phyloP scores from a whole-genome alignment of 1,140 invertebrate species.

The Coboldia fuscipes region DNA sequence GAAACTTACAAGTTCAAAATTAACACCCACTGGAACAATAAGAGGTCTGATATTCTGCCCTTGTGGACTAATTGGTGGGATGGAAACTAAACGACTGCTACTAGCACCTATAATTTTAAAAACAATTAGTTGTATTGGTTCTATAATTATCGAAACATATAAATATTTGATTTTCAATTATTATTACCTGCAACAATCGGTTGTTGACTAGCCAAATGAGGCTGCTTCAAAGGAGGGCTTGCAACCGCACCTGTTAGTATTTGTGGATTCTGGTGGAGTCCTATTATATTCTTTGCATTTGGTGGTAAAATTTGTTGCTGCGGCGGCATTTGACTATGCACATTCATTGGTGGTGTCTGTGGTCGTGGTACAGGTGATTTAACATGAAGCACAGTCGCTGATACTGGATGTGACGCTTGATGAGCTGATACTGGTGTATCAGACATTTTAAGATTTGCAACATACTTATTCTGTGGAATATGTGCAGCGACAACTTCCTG shows the following conservation, averaged over 20 bases:
- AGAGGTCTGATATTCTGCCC: conserved; percentile 28
- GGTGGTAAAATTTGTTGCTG: conserved; percentile 1
- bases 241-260: conserved; percentile 29
- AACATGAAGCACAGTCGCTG: too few species aligned
- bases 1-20: conserved; percentile 18
- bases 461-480: too few species aligned
- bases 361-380: too few species aligned
- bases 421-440: too few species aligned
- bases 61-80: conserved; percentile 34
- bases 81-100: conserved; percentile 29
- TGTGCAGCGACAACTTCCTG: too few species aligned
- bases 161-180: conserved; percentile 1
- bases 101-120: conserved; percentile 12
- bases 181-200: conserved; percentile 22
- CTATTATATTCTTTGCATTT: conserved; percentile 12
- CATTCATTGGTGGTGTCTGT: conserved; percentile 23
- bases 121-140: conserved; percentile 1
- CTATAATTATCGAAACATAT: conserved; percentile 1
- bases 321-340: conserved; percentile 11
- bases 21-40: conserved; percentile 41
- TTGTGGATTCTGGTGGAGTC: conserved; percentile 16
- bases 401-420: too few species aligned
- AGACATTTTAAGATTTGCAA: too few species aligned
- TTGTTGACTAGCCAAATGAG: conserved; percentile 22
- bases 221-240: conserved; percentile 31